A percentile compares a stretch with the other conserved stretches of the same genome.
Evolutionary conservation across 2,888 invertebrate species (phyloP).

Genomic region (Calliphora vomitoria): DNA sequence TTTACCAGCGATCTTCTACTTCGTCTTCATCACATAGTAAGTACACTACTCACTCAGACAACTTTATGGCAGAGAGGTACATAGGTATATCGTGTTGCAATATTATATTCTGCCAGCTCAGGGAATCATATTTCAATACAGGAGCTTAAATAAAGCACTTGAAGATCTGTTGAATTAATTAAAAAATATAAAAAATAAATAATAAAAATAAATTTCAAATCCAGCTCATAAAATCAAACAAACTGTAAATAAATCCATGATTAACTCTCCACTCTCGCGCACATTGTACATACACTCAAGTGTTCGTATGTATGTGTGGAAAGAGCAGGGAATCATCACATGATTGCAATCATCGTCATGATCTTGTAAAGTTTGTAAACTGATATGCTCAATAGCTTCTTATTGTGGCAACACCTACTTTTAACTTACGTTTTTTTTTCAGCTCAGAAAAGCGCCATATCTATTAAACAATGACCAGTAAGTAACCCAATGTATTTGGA

Average conservation of each 20-base stretch:
- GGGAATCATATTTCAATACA: constrained; percentile 70
- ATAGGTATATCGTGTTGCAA: neutral
- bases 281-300: neutral
- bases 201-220: constrained; percentile 5
- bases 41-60: neutral
- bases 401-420: constrained; percentile 70
- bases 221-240: constrained; percentile 33
- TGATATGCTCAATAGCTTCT: constrained; percentile 74
- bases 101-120: constrained; percentile 43
- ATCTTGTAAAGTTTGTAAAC: constrained; percentile 74
- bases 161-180: constrained; percentile 77
- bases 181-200: constrained; percentile 65
- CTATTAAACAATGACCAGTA: constrained; percentile 27
- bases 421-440: constrained; percentile 32
- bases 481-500: constrained; percentile 11
- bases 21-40: neutral
- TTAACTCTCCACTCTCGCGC: neutral
- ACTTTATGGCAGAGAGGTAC: neutral
- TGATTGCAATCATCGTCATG: constrained; percentile 68
- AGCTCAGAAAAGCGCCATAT: constrained; percentile 26
- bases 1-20: constrained; percentile 51
- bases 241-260: constrained; percentile 41
- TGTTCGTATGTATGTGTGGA: constrained; percentile 11
- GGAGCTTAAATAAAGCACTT: constrained; percentile 70
- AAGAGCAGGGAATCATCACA: constrained; percentile 24